Evolutionary conservation across 2,888 invertebrate genomes (phyloP).

Genomic region (Xanthostigma xanthostigma): DNA sequence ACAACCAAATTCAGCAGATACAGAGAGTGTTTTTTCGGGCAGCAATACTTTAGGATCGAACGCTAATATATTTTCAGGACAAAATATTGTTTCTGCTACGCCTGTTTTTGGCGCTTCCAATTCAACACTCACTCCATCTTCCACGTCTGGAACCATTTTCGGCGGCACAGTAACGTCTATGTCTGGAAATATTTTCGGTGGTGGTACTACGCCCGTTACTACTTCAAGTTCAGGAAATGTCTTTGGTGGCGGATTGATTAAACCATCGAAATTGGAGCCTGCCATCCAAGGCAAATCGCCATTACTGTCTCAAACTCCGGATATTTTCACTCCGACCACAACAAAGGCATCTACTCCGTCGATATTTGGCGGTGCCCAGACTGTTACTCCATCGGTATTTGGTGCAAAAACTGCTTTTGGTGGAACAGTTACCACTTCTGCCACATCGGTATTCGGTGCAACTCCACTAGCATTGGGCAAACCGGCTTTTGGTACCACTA

Average conservation of each 20-base stretch:
- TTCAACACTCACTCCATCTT: background rate
- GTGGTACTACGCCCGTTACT: conserved; percentile 8
- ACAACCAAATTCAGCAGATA: too few relatives aligned
- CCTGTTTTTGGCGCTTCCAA: conserved; percentile 15
- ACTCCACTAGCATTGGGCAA: background rate
- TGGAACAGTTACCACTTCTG: conserved; percentile 3
- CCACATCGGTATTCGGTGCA: conserved; percentile 7
- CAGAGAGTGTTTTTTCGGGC: background rate
- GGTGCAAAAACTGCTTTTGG: conserved; percentile 1
- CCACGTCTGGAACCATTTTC: conserved; percentile 7
- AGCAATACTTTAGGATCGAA: background rate
- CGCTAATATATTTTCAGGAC: background rate
- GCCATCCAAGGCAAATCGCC: background rate
- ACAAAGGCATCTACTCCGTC: background rate
- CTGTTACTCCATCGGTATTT: background rate
- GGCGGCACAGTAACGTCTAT: conserved; percentile 6
- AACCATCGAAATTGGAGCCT: background rate
- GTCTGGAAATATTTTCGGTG: conserved; percentile 14
- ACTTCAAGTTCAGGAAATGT: conserved; percentile 10
- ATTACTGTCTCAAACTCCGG: background rate
- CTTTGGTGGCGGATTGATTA: background rate
- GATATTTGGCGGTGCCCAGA: conserved; percentile 2
- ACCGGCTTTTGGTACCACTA: conserved; percentile 3
- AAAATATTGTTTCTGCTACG: conserved; percentile 10
- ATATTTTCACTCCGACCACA: background rate